Conservation (phyloP, 2,797 vertebrate species). For the Heterohyrax brucei region DNA sequence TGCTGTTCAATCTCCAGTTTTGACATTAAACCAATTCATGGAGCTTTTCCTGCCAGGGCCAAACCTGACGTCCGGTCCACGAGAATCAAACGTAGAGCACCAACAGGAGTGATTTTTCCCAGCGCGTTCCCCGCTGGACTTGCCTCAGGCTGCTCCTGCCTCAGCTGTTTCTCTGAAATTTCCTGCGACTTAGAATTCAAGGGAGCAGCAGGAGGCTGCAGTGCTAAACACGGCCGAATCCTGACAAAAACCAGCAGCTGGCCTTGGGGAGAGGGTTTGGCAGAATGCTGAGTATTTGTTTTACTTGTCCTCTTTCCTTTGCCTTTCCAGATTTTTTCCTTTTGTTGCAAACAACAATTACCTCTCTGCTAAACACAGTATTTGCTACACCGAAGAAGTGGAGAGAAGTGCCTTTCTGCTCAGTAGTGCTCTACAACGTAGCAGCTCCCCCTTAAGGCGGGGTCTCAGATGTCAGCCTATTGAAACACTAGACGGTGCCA, state of each 20-base stretch:
- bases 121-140: rapidly evolving
- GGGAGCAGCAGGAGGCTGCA: rapidly evolving
- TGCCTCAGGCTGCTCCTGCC: not conserved
- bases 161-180: rapidly evolving
- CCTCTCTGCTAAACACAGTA: conserved; percentile 20
- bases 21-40: conserved; percentile 34
- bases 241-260: not conserved
- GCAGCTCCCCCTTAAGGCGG: rapidly evolving
- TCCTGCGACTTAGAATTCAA: rapidly evolving
- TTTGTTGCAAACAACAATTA: not conserved
- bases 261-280: not conserved
- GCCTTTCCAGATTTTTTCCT: conserved; percentile 54
- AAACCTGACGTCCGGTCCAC: rapidly evolving
- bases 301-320: conserved; percentile 19
- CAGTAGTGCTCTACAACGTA: rapidly evolving
- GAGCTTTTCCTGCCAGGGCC: not conserved
- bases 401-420: not conserved
- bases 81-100: rapidly evolving
- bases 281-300: not conserved
- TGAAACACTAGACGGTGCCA: not conserved
- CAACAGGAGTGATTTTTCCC: rapidly evolving
- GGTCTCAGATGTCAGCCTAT: rapidly evolving
- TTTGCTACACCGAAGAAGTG: not conserved
- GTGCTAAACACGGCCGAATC: not conserved
- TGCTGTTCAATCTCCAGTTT: conserved; percentile 71